A percentile compares a stretch with the other conserved stretches of the same genome.
Evolutionary conservation across 2,113 vertebrate genomes (phyloP).

Genomic region (Solenodon paradoxus): DNA sequence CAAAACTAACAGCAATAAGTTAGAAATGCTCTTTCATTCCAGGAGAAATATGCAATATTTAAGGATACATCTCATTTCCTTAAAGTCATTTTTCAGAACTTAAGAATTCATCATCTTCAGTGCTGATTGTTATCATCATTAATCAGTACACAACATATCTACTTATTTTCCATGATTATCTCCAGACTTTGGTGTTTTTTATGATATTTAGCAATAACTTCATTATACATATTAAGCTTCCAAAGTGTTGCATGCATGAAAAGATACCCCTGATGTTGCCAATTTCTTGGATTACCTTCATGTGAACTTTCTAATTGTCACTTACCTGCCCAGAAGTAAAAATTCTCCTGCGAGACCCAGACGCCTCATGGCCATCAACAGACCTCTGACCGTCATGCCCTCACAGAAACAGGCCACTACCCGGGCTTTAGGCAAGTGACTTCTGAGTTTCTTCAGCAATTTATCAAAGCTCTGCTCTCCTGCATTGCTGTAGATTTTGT

Average conservation of each 20-base stretch:
- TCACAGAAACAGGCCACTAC: conserved; percentile 99
- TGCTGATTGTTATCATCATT: neutral
- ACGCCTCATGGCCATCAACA: conserved; percentile 97
- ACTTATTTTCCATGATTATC: neutral
- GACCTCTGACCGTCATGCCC: conserved; percentile 97
- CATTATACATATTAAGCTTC: neutral
- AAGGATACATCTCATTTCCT: neutral
- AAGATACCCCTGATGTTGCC: neutral
- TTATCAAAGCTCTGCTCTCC: conserved; percentile 97
- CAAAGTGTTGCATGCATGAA: neutral
- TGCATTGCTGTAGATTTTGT: conserved; percentile 99
- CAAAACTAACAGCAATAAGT: neutral
- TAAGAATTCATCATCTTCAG: neutral
- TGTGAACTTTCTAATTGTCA: conserved; percentile 36
- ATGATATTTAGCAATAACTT: neutral
- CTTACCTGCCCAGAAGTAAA: conserved; percentile 97
- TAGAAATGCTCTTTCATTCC: neutral
- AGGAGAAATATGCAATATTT: neutral
- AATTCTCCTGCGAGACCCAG: conserved; percentile 94
- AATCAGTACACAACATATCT: neutral
- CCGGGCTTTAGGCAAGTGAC: conserved; percentile 94
- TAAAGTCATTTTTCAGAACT: neutral
- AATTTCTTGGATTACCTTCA: neutral
- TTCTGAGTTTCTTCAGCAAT: conserved; percentile 90
- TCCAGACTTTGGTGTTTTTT: neutral